Conservation (phyloP, 2,797 vertebrate species). For the Tokudaia tokunoshimensis region DNA sequence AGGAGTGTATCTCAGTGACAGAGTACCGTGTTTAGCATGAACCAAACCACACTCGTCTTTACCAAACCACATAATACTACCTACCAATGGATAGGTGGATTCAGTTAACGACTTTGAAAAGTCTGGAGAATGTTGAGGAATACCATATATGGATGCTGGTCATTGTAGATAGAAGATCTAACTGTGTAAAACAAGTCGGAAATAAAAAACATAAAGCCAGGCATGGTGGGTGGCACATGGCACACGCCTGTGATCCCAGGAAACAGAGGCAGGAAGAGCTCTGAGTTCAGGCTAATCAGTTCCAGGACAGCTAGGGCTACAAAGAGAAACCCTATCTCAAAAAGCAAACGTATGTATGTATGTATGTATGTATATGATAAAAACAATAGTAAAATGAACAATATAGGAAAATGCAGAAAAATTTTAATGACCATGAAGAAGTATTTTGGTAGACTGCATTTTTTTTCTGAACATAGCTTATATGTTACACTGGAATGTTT, state of each 20-base stretch:
- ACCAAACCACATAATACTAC: not conserved
- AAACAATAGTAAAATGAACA: not conserved
- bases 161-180: constrained; percentile 9
- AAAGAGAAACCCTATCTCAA: not conserved
- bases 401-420: not conserved
- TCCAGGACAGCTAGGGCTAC: not conserved
- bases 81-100: not conserved
- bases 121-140: not conserved
- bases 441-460: constrained; percentile 7
- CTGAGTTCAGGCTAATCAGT: not conserved
- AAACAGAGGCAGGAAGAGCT: not conserved
- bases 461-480: not conserved
- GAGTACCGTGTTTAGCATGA: not conserved
- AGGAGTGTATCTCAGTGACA: not conserved
- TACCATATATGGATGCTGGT: constrained; percentile 24
- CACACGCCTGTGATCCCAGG: not conserved
- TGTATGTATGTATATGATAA: not conserved
- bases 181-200: not conserved
- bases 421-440: not conserved
- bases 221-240: not conserved
- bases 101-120: constrained; percentile 33
- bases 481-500: not conserved
- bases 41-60: not conserved
- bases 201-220: not conserved
- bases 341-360: not conserved